Evolutionary conservation across 2,113 vertebrate genomes (phyloP).

Genomic region (Cariama cristata): DNA sequence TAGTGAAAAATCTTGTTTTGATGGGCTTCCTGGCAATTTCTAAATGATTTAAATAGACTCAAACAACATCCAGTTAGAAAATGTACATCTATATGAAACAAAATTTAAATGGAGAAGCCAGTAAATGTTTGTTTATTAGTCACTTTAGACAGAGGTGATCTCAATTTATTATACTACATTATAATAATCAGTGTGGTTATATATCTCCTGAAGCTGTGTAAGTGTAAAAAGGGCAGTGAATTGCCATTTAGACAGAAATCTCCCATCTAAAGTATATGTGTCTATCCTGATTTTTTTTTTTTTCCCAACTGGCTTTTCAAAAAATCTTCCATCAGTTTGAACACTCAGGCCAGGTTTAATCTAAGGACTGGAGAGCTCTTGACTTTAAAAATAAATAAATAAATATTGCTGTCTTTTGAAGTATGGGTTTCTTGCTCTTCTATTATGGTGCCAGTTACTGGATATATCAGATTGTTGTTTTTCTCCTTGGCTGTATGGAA

Average conservation of each 20-base stretch:
- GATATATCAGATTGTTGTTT: neutral
- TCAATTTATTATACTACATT: neutral
- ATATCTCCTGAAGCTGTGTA: neutral
- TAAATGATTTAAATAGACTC: neutral
- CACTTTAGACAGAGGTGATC: neutral
- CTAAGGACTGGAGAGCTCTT: neutral
- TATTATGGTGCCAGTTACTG: neutral
- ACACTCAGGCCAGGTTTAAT: neutral
- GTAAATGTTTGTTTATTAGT: neutral
- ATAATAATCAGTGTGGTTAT: neutral
- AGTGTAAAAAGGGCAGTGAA: neutral
- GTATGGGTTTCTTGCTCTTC: neutral
- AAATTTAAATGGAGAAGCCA: neutral
- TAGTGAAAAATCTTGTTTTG: neutral
- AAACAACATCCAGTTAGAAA: neutral
- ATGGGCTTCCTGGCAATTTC: neutral
- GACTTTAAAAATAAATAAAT: neutral
- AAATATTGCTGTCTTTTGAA: neutral
- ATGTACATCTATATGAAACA: neutral
- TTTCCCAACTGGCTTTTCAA: neutral
- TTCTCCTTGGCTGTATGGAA: neutral
- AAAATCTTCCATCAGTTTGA: neutral
- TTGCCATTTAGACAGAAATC: neutral
- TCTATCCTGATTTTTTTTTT: neutral
- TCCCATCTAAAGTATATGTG: neutral